Base-by-base conservation (phyloP, 2,113 vertebrate genomes). In the Mesocricetus auratus region DNA sequence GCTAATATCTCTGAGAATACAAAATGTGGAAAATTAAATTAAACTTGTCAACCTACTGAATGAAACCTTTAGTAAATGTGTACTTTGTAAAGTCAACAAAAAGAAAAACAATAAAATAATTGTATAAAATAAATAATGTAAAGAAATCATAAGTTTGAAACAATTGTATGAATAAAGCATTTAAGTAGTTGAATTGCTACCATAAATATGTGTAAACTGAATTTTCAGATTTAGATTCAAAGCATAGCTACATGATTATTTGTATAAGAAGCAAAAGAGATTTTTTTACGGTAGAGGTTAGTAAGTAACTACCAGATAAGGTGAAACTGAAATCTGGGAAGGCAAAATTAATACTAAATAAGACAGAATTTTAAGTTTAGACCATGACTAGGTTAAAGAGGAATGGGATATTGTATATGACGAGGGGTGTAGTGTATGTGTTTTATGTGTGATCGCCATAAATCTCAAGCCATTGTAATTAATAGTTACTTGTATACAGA, bases 1-100 rank as follows among this genome's bases (percentile, higher is more conserved):
- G n/a, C 31, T 75, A 77, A 93, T 88, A 75, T 50, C 42, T 87
- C 60, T 82, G 45, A 71, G 42, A 85, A 91, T 91, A 62, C 62
- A 11, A 17, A 33, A 81, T 73, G 56, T 45, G 22, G 42, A 6
- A 75, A 45, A 29, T 75, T 47, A 47, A 45, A 75, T 47, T 75
- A 47, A 26, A 75, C 22, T 29, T 75, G 47, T 24, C 29, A 31
- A 45, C 5, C 21, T 7, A 45, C 22, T 19, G 71, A 78, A 88
- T 88, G 31, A 39, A 89, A 95, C 33, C 47, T 77, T 33, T 29
- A 86, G 13, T 36, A n/a, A 71, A 71, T 71, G 60, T 11, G 10
- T 77, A 42, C 39, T 36, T 62, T 62, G 7, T 36, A 60, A 29
- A 22, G 45, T 77, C 69, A 58, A 69, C n/a, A 56, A 31, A 69